Conservation (phyloP, 2,797 vertebrate species). For the Crenichthys baileyi region DNA sequence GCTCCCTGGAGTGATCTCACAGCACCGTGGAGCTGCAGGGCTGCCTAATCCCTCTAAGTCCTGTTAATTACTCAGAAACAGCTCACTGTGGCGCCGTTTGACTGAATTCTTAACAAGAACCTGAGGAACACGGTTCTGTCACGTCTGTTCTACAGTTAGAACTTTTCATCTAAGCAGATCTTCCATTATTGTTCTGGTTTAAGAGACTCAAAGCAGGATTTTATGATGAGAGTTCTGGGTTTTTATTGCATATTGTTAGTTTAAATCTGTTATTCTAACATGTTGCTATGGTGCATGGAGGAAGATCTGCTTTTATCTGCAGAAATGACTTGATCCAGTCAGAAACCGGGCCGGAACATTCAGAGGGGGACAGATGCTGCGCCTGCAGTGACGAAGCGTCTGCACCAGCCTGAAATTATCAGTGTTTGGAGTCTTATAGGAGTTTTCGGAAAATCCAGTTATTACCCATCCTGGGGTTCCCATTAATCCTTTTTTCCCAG, state of each 20-base stretch:
- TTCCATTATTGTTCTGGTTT: no score
- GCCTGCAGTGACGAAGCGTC: conserved; percentile 15
- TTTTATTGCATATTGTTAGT: no score
- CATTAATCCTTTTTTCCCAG: no score
- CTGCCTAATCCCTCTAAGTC: not conserved
- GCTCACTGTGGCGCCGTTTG: not conserved
- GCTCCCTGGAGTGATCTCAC: not conserved
- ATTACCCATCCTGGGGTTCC: conserved; percentile 15
- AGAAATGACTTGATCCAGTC: not conserved
- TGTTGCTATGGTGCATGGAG: no score
- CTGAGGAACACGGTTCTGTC: not conserved
- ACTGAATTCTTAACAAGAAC: not conserved
- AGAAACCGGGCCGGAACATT: not conserved
- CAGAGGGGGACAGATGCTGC: not conserved
- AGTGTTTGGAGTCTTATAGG: not conserved
- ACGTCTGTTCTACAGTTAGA: no score
- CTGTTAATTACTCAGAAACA: not conserved
- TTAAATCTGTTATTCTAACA: no score
- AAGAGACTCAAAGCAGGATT: no score
- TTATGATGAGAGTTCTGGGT: no score
- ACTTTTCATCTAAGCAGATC: no score
- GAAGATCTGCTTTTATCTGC: no score
- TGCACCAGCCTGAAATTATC: conserved; percentile 30
- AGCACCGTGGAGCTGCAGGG: not conserved
- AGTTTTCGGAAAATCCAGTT: conserved; percentile 22